Evolutionary conservation across 2,797 vertebrate species (phyloP).

Genomic region (Mus minutoides): DNA sequence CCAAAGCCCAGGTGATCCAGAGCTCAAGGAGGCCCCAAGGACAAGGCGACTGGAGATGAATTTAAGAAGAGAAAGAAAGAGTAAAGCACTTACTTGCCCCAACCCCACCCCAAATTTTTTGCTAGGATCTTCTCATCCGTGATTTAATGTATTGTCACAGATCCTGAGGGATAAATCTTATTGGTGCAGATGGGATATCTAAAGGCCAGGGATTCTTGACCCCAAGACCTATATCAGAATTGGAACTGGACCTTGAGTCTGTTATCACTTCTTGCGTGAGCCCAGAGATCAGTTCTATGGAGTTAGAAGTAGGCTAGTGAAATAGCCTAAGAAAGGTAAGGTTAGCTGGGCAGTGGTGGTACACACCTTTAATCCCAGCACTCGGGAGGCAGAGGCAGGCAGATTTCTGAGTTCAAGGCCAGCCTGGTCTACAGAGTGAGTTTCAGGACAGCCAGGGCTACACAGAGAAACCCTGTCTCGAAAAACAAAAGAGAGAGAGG

Average conservation of each 20-base stretch:
- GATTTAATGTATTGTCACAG: background rate
- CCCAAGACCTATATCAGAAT: background rate
- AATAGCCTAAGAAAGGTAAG: background rate
- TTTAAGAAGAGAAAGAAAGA: slow-evolving; percentile 10
- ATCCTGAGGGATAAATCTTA: background rate
- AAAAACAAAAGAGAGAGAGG: too few relatives aligned
- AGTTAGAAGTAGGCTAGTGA: background rate
- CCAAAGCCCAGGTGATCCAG: background rate
- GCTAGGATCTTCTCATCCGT: background rate
- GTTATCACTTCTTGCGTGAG: background rate
- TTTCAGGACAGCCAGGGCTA: too few relatives aligned
- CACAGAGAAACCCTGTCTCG: too few relatives aligned
- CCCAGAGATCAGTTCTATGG: background rate
- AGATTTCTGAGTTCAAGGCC: too few relatives aligned
- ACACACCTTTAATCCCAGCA: too few relatives aligned
- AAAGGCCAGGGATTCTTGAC: background rate
- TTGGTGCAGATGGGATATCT: background rate
- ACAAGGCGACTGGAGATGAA: background rate
- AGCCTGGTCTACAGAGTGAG: too few relatives aligned
- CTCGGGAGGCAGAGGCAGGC: too few relatives aligned
- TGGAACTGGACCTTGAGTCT: background rate
- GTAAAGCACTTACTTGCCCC: background rate
- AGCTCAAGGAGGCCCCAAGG: background rate
- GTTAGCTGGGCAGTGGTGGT: too few relatives aligned
- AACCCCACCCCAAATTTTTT: background rate